phyloP scores from a whole-genome alignment of 2,113 vertebrate species.

The Illadopsis cleaveri region DNA sequence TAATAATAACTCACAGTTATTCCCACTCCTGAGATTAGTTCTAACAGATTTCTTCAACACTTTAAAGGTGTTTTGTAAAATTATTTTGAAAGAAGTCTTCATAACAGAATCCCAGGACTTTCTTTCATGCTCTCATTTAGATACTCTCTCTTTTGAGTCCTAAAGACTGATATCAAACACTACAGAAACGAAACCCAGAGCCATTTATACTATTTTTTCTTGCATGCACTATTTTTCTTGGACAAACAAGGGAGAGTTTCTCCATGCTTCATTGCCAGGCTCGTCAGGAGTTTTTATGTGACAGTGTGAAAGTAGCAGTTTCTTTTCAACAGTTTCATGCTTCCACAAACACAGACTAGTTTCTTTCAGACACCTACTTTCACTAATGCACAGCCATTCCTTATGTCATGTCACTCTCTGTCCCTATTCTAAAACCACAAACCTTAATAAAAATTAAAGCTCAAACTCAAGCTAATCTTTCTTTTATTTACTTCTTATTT shows the following conservation, averaged over 20 bases:
- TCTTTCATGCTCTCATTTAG: neutral
- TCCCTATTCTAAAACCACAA: neutral
- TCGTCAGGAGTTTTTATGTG: constrained; percentile 21
- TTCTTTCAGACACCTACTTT: constrained; percentile 34
- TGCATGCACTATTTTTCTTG: neutral
- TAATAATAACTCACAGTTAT: neutral
- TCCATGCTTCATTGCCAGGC: neutral
- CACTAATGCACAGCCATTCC: neutral
- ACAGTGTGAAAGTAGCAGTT: constrained; percentile 54
- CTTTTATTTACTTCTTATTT: neutral
- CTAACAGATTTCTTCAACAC: neutral
- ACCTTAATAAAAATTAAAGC: neutral
- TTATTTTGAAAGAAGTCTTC: neutral
- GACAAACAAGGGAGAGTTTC: constrained; percentile 11
- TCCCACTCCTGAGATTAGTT: neutral
- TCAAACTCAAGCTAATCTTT: neutral
- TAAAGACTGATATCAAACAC: neutral
- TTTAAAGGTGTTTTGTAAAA: neutral
- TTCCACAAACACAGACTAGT: constrained; percentile 39
- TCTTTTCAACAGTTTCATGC: constrained; percentile 56
- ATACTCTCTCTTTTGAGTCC: neutral
- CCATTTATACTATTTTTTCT: neutral
- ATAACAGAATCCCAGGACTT: neutral
- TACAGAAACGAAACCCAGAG: neutral
- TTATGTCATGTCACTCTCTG: neutral